These are phyloP conservation scores for Archips crataeganus DNA, from an alignment of 2,888 invertebrate genomes.

Conservation along the genomic window DNA sequence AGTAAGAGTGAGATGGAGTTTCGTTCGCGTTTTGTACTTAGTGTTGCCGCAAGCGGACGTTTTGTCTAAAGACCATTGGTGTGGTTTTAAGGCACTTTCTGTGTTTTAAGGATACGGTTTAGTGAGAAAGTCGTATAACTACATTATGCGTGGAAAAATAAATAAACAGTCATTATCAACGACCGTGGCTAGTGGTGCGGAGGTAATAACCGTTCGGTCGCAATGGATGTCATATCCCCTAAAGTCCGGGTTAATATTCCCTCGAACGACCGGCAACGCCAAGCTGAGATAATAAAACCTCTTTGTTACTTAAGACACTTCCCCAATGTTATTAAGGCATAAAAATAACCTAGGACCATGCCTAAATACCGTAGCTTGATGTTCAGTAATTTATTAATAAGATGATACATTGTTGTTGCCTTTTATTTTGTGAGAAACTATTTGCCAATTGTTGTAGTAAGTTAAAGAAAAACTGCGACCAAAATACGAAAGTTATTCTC, in stretches of 20 bases:
- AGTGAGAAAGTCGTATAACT: neutral
- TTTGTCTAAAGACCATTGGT: too few relatives aligned
- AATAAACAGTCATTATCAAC: conserved; percentile 17
- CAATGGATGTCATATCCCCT: conserved; percentile 30
- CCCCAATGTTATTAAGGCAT: conserved; percentile 37
- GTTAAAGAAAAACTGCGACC: neutral
- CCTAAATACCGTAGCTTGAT: conserved; percentile 23
- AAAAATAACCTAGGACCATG: conserved; percentile 25
- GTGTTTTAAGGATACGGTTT: too few relatives aligned
- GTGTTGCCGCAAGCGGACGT: too few relatives aligned
- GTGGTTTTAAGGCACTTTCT: too few relatives aligned
- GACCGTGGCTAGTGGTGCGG: conserved; percentile 21
- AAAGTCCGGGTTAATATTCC: conserved; percentile 28
- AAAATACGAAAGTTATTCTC: neutral
- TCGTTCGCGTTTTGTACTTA: too few relatives aligned
- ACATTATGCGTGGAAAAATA: conserved; percentile 10
- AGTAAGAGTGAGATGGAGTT: too few relatives aligned
- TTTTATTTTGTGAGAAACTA: neutral
- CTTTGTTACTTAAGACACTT: conserved; percentile 39
- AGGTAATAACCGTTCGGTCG: conserved; percentile 34
- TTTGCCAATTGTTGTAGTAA: neutral
- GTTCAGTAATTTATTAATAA: conserved; percentile 10
- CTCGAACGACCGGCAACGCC: conserved; percentile 27
- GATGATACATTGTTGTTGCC: neutral
- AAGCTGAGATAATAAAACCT: conserved; percentile 35